phyloP scores from a whole-genome alignment of 2,113 vertebrate species.

The Probosciger aterrimus region DNA sequence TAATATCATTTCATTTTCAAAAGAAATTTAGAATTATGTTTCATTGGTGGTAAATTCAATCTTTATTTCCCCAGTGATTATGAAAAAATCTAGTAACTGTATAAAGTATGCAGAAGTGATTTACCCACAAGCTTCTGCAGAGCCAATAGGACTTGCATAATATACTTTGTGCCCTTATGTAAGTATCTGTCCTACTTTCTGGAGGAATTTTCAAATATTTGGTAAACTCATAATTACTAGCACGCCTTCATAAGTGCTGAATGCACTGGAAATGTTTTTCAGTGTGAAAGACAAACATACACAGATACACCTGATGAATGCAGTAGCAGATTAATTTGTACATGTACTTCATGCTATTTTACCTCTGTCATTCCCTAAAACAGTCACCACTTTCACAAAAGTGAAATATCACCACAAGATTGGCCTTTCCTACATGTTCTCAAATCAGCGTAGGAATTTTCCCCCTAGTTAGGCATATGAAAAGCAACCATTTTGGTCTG shows the following conservation, averaged over 20 bases:
- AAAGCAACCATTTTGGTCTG: neutral
- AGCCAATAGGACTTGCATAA: neutral
- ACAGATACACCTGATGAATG: neutral
- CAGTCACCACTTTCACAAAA: neutral
- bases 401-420: neutral
- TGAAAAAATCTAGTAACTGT: neutral
- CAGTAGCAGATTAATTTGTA: neutral
- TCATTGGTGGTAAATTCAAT: conserved; percentile 25
- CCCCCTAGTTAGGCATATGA: neutral
- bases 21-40: conserved; percentile 36
- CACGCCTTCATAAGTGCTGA: neutral
- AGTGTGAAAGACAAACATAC: neutral
- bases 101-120: neutral
- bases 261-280: neutral
- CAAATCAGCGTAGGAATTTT: neutral
- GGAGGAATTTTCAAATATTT: neutral
- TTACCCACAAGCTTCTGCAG: neutral
- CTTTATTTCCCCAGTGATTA: conserved; percentile 37
- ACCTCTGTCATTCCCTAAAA: neutral
- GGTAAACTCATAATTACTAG: neutral
- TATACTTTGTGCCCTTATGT: neutral
- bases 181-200: neutral
- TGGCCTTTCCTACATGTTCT: neutral
- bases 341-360: neutral
- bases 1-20: conserved; percentile 45